Conservation (phyloP, 1,140 invertebrate species). For the Lepidostoma basale region DNA sequence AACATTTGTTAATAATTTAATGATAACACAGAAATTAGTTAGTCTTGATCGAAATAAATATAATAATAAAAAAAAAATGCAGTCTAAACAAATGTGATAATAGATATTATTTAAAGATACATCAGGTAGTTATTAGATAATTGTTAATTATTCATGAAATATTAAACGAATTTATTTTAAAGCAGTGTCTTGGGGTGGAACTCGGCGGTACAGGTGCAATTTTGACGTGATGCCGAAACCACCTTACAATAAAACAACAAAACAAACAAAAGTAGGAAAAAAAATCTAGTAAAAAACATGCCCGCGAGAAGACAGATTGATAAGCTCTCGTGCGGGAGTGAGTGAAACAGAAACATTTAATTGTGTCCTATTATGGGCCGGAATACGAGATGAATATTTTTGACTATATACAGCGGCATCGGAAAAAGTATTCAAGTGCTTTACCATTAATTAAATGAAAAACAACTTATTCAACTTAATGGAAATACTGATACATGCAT, state of each 20-base stretch:
- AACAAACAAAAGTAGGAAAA: constrained; percentile 39
- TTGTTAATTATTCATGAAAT: too few relatives aligned
- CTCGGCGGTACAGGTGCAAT: constrained; percentile 44
- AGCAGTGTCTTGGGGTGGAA: constrained; percentile 32
- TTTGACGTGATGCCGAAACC: constrained; percentile 46
- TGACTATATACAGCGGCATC: constrained; percentile 1
- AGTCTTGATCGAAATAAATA: too few relatives aligned
- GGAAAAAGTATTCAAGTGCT: too few relatives aligned
- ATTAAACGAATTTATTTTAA: constrained; percentile 20
- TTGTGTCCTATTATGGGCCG: not conserved
- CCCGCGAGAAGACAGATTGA: constrained; percentile 36
- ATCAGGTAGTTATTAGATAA: too few relatives aligned
- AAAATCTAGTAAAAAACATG: constrained; percentile 35
- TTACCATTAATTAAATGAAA: too few relatives aligned
- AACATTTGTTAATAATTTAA: too few relatives aligned
- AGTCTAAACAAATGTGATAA: too few relatives aligned
- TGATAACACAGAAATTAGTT: too few relatives aligned
- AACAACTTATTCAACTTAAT: too few relatives aligned
- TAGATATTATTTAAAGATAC: too few relatives aligned
- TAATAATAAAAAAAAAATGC: too few relatives aligned
- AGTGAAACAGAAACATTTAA: constrained; percentile 24
- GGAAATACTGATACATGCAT: too few relatives aligned
- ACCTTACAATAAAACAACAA: constrained; percentile 46
- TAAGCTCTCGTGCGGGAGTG: constrained; percentile 17
- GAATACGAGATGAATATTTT: constrained; percentile 4